Conservation (phyloP, 2,113 vertebrate genomes). For the Origma solitaria region DNA sequence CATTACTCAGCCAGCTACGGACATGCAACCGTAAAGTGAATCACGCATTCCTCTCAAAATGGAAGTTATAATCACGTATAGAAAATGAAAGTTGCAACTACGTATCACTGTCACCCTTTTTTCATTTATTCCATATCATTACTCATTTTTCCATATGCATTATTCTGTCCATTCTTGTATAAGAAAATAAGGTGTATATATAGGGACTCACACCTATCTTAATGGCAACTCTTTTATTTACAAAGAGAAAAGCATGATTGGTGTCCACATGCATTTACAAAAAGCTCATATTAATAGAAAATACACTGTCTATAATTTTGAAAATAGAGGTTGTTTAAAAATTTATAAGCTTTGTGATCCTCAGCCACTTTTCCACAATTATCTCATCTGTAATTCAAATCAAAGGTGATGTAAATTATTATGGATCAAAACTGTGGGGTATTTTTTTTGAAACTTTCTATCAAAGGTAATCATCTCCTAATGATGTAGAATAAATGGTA, state of each 20-base stretch:
- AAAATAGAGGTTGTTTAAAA: neutral
- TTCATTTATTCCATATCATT: neutral
- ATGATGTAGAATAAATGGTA: neutral
- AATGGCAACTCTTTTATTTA: neutral
- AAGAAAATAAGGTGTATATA: neutral
- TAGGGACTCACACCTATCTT: neutral
- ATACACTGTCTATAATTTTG: neutral
- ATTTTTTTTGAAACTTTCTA: neutral
- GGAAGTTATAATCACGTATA: neutral
- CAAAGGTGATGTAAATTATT: neutral
- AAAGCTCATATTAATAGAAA: neutral
- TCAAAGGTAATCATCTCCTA: neutral
- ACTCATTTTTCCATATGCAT: neutral
- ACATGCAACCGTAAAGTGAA: neutral
- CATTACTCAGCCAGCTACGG: conserved; percentile 1
- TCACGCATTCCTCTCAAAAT: neutral
- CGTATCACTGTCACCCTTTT: neutral
- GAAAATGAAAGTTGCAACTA: neutral
- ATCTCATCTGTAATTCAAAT: neutral
- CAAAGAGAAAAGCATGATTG: neutral
- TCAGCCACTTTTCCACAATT: neutral
- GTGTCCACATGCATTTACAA: neutral
- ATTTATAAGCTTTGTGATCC: neutral
- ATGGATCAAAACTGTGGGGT: neutral
- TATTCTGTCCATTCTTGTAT: neutral